phyloP scores from a whole-genome alignment of 2,888 invertebrate genomes.

The Calliopum simillimum region DNA sequence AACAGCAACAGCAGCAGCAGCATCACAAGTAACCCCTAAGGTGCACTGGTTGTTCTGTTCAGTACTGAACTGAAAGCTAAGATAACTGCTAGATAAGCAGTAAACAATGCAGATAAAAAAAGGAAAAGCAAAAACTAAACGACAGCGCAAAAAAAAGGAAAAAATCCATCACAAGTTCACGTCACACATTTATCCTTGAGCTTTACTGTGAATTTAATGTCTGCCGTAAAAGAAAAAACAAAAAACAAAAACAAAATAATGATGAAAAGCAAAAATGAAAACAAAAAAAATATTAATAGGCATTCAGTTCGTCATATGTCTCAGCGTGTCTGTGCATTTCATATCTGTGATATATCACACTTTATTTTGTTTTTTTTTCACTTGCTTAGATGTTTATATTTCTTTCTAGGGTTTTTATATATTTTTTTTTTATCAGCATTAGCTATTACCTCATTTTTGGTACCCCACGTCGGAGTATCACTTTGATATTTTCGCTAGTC shows the following conservation, averaged over 20 bases:
- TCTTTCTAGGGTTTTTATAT: too few species aligned
- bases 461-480: background rate
- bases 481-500: background rate
- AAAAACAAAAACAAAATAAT: constrained; percentile 10
- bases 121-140: constrained; percentile 3
- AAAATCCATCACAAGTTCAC: constrained; percentile 18
- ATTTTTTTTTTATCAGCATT: too few species aligned
- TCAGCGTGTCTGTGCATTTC: background rate
- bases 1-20: background rate
- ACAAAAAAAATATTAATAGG: constrained; percentile 13
- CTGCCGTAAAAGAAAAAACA: background rate
- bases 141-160: constrained; percentile 4
- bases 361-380: constrained; percentile 6
- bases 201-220: constrained; percentile 5
- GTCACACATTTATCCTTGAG: constrained; percentile 10
- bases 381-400: background rate
- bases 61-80: constrained; percentile 8
- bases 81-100: constrained; percentile 13
- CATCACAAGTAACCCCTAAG: background rate
- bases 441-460: constrained; percentile 1
- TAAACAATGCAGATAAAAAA: background rate
- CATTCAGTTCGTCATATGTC: background rate
- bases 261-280: constrained; percentile 3
- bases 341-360: constrained; percentile 24
- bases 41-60: constrained; percentile 1